A percentile compares a stretch with the other conserved stretches of the same genome.
Conservation (phyloP, 2,797 vertebrate genomes). For the Hippocampus kuda region DNA sequence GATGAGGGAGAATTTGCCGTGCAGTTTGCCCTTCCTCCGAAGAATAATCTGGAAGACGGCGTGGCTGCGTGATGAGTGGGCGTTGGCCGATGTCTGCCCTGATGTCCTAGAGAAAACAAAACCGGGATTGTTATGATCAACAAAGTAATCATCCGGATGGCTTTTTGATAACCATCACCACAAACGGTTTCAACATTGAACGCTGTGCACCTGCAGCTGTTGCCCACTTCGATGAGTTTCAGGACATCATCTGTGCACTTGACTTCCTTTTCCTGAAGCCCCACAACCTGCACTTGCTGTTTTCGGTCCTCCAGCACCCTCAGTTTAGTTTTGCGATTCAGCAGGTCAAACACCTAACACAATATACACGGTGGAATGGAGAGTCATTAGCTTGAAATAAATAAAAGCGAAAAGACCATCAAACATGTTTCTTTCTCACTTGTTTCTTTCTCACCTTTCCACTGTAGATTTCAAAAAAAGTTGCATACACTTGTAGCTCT, state of each 20-base stretch:
- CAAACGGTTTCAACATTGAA: background rate
- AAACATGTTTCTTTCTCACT: no score
- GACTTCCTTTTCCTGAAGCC: conserved; percentile 88
- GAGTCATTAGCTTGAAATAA: background rate
- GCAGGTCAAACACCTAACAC: conserved; percentile 85
- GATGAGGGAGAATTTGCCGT: conserved; percentile 94
- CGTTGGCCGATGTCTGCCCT: conserved; percentile 93
- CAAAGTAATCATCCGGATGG: background rate
- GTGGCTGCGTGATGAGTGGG: conserved; percentile 93
- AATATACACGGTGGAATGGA: conserved; percentile 7
- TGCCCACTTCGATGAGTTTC: conserved; percentile 94
- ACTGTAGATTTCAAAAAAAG: conserved; percentile 99
- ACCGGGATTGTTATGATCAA: background rate
- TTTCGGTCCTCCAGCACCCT: conserved; percentile 94
- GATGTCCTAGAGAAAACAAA: conserved; percentile 72
- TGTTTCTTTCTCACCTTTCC: conserved; percentile 76
- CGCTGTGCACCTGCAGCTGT: conserved; percentile 86
- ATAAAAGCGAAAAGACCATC: background rate
- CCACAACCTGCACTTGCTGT: conserved; percentile 95
- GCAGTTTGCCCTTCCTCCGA: conserved; percentile 84
- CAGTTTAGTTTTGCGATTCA: conserved; percentile 91
- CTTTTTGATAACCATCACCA: background rate
- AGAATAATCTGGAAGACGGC: conserved; percentile 96
- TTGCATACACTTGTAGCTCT: conserved; percentile 93
- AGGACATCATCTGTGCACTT: conserved; percentile 93